Percentiles rank a stretch among this genome's conserved stretches.
Conservation (phyloP, 1,140 invertebrate species). For the Fopius arisanus region DNA sequence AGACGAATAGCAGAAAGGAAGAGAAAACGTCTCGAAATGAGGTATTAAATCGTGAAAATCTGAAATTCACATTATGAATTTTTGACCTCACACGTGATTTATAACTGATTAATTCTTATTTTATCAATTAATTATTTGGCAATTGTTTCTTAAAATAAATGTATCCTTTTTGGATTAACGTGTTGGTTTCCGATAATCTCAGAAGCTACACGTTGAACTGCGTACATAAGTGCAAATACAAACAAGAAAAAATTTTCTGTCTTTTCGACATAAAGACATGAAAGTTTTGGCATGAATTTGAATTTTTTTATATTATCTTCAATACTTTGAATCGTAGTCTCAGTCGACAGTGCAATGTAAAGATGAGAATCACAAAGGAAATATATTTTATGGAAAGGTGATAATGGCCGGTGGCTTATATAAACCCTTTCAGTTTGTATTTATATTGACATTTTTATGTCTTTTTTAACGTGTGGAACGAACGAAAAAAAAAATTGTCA, state of each 20-base stretch:
- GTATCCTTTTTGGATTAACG: neutral
- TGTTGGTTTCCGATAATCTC: neutral
- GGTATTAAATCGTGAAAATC: neutral
- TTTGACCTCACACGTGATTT: neutral
- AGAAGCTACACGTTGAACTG: neutral
- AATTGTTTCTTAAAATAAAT: neutral
- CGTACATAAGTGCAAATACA: neutral
- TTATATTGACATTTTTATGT: neutral
- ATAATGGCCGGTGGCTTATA: neutral
- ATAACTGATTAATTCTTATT: neutral
- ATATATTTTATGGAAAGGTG: conserved; percentile 1
- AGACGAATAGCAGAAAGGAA: neutral
- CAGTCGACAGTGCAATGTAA: conserved; percentile 10
- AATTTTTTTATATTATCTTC: neutral
- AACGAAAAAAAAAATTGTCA: neutral
- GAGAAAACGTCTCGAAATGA: neutral
- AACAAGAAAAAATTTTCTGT: neutral
- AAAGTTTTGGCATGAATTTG: neutral
- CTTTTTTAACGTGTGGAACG: neutral
- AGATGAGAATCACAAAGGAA: neutral
- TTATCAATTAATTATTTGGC: neutral
- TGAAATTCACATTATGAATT: neutral
- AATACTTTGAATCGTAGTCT: neutral
- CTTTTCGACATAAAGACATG: neutral
- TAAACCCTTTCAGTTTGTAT: neutral